Conservation (phyloP, 2,113 vertebrate genomes). For the Dipodomys stephensi region DNA sequence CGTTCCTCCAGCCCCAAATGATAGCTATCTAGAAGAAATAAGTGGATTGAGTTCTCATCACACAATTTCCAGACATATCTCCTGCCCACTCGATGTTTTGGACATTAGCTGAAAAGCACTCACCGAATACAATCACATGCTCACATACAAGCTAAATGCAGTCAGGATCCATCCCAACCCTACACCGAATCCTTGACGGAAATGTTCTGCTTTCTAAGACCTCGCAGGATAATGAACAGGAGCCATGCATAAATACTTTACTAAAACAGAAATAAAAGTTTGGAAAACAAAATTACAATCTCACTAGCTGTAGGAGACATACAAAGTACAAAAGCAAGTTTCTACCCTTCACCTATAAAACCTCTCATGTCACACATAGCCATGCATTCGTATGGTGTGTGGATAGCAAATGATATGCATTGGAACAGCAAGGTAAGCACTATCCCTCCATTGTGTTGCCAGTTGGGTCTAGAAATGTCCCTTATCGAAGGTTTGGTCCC, state of each 20-base stretch:
- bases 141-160: neutral
- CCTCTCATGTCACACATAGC: neutral
- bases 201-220: neutral
- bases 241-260: neutral
- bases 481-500: neutral
- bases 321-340: neutral
- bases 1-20: neutral
- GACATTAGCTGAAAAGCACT: neutral
- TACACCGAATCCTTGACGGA: neutral
- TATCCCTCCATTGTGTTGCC: neutral
- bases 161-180: neutral
- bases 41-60: neutral
- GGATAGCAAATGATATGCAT: neutral
- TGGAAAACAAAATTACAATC: neutral
- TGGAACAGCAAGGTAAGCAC: neutral
- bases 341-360: neutral
- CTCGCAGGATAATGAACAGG: neutral
- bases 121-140: neutral
- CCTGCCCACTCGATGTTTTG: neutral
- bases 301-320: neutral
- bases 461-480: neutral
- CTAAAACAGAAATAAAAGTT: neutral
- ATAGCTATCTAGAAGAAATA: neutral
- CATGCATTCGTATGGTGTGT: neutral
- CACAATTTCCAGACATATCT: neutral